These are phyloP conservation scores for Goniozus legneri DNA, from an alignment of 1,140 invertebrate species.

Conservation along the genomic window DNA sequence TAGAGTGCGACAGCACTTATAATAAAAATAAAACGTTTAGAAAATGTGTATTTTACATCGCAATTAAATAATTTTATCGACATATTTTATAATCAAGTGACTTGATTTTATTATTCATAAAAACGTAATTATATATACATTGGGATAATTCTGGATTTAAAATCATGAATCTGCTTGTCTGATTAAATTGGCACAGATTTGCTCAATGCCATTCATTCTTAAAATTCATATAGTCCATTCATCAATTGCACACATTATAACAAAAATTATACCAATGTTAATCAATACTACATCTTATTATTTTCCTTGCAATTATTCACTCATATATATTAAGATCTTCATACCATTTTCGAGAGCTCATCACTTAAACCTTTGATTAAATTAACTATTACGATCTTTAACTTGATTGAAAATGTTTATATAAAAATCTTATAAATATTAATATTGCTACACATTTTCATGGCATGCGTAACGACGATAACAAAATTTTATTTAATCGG, in stretches of 20 bases:
- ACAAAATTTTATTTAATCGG: conserved; percentile 7
- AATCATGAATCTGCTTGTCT: too few relatives aligned
- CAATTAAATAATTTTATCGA: background rate
- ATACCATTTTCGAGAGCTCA: conserved; percentile 2
- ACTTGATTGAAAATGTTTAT: conserved; percentile 19
- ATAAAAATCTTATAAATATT: conserved; percentile 18
- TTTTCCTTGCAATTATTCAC: background rate
- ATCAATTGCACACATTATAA: conserved; percentile 14
- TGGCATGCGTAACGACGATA: conserved; percentile 6
- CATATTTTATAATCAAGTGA: background rate
- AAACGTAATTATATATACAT: too few relatives aligned
- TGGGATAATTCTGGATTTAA: too few relatives aligned
- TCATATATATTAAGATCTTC: conserved; percentile 9
- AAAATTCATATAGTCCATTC: background rate
- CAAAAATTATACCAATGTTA: conserved; percentile 10
- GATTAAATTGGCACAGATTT: background rate
- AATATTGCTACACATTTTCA: conserved; percentile 9
- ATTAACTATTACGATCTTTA: conserved; percentile 16
- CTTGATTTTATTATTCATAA: background rate
- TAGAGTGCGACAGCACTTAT: background rate
- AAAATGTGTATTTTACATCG: background rate
- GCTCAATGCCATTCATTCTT: background rate
- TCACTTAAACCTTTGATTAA: conserved; percentile 23
- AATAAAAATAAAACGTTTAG: background rate
- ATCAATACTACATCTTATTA: background rate